Evolutionary conservation across 2,113 vertebrate genomes (phyloP), one percentile per base, ranked within the genome.

Genomic region (Nipponia nippon): DNA sequence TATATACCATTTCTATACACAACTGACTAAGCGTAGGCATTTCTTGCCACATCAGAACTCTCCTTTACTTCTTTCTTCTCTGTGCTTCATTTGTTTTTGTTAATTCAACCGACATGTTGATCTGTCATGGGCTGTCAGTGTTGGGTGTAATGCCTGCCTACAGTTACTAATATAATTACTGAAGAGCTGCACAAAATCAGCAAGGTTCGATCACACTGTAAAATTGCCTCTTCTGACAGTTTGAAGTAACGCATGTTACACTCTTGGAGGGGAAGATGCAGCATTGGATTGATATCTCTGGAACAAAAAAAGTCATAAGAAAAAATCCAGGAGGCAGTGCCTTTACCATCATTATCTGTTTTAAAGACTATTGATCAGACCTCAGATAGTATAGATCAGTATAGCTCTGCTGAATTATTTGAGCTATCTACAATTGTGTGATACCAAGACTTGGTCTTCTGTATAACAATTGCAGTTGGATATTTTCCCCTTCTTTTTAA

Each of bases 101-200:
- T 97, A 95, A 87, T 94, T 96, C 83, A 93, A 73, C 95, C 44
- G 10, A 94, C 66, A 79, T 8, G 23, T 77, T 95, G 94, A 91
- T 93, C 81, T 83, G 92, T 89, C 95, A 95, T 97, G 93, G 89
- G 88, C 89, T 98, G 97, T 98, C 98, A 97, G 55, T 62, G 58
- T 85, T 89, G 93, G 77, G 72, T 94, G 85, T 73, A 81, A 77
- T 89, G 90, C 69, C 27, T 92, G 75, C 96, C 94, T 94, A 90
- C 70, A 91, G 76, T 97, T 96, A 94, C 95, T 94, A 72, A 94
- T 92, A 90, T 94, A 98, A 96, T 98, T 98, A 97, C 89, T 94
- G 85, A 96, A 93, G 59, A 83, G 90, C 91, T 80, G 72, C 89
- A 69, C 50, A 83, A 83, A 90, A 86, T 91, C 58, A 78, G 3